Base-by-base conservation (phyloP, 1,140 invertebrate genomes). In the Coptotermes formosanus region DNA sequence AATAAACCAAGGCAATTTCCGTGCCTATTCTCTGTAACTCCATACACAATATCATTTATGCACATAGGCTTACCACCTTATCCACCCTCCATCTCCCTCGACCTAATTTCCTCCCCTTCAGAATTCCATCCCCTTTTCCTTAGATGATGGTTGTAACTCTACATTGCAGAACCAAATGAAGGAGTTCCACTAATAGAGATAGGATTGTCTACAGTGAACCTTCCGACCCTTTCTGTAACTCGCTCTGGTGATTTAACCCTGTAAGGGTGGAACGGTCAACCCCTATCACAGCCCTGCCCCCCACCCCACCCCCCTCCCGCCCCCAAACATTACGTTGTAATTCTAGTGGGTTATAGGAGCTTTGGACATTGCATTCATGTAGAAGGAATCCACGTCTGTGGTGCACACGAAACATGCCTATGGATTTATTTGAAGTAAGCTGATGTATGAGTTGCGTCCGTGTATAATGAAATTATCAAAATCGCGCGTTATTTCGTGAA, bases 21-120 rank as follows among this genome's bases (percentile, higher is more conserved):
- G 64, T 75, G 6, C 3, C 64, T n/a, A 75, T 30, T 30, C 64
- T 75, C 3, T 75, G 38, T 38, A 14, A n/a, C 64, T 75, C 64
- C 64, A 25, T 75, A 75, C 64, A 75, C 64, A 75, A 75, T 75
- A 75, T 75, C 64, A 75, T 75, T 75, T 75, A 75, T 75, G 64
- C 64, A 75, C 64, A 75, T 16, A 75, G 64, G 64, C n/a, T 75
- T 75, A 75, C 64, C n/a, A 30, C 64, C 64, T 75, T 75, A 75
- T 75, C 64, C 64, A 75, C 64, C 64, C 64, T 75, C 64, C 64
- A 75, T 75, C 64, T 75, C 25, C 64, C 64, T 75, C 64, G 64
- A 75, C 64, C 64, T 75, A 75, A 75, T 75, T 75, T 75, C 64
- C 64, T 75, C 64, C 64, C 64, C 64, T 75, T 75, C n/a, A 75